These are phyloP conservation scores for Ceratina australensis DNA, from an alignment of 1,140 invertebrate species.

Conservation along the genomic window DNA sequence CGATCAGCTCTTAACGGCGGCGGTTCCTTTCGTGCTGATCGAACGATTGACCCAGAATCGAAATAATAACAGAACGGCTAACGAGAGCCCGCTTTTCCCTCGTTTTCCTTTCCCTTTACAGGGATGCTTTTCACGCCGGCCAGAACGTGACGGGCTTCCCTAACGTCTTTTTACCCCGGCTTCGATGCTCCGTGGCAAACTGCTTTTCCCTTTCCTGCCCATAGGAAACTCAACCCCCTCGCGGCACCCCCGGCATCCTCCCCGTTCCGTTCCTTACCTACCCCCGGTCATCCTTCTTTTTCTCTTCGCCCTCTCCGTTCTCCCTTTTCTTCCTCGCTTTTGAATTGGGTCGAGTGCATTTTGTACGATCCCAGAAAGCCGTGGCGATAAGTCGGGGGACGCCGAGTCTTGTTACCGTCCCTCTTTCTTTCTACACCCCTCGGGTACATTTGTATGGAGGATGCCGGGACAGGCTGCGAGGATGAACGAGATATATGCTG, in stretches of 20 bases:
- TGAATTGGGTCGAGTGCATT: slow-evolving; percentile 48
- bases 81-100: slow-evolving; percentile 52
- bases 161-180: slow-evolving; percentile 45
- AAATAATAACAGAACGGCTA: slow-evolving; percentile 60
- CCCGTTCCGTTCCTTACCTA: too few relatives aligned
- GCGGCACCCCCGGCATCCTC: too few relatives aligned
- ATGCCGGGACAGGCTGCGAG: not conserved
- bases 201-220: slow-evolving; percentile 39
- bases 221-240: slow-evolving; percentile 16
- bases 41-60: slow-evolving; percentile 61
- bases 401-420: slow-evolving; percentile 32
- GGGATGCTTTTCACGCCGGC: slow-evolving; percentile 54
- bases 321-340: slow-evolving; percentile 28
- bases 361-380: slow-evolving; percentile 38
- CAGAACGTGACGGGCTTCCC: slow-evolving; percentile 57
- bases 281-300: slow-evolving; percentile 7
- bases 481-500: not conserved
- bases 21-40: slow-evolving; percentile 46
- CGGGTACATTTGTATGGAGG: slow-evolving; percentile 39
- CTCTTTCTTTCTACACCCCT: slow-evolving; percentile 44
- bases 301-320: slow-evolving; percentile 14
- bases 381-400: slow-evolving; percentile 34
- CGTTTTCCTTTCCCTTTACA: slow-evolving; percentile 52
- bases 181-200: slow-evolving; percentile 44
- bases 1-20: slow-evolving; percentile 38